Evolutionary conservation across 2,113 vertebrate genomes (phyloP), one percentile per base, ranked within the genome.

Genomic region (Promerops cafer): DNA sequence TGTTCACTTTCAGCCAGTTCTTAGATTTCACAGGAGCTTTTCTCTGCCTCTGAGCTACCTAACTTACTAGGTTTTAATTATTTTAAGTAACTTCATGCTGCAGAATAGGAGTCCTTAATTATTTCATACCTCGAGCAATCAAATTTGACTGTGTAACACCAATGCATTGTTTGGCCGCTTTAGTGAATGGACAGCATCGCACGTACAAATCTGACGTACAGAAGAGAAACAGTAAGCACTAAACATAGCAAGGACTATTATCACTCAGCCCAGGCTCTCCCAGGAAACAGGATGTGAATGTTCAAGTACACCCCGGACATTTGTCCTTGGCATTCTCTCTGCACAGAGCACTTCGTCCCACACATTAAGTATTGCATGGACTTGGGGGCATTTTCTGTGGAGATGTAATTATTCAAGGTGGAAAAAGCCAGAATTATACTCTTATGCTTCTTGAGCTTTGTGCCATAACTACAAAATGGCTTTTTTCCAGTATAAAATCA

Each of bases 91-190:
- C 33, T 69, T 65, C 26, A 57, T 26, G 13, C 18, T 66, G 10
- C 22, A 74, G n/a, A 69, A 44, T 3, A 74, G 13, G 4, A 42
- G 19, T n/a, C 26, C 26, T 56, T 72, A 88, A 65, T 22, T 49
- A 80, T 57, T 30, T 30, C 13, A 49, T 14, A 78, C 1, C 31
- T 66, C 3, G 0, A 63, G 30, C 1, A 2, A 40, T n/a, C 22
- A 45, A 19, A 76, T 50, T 47, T 60, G 27, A 60, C n/a, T 28
- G 13, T 6, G 7, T 23, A 57, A 81, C 0, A 1, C 4, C 5
- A 1, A 7, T 2, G 33, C 9, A 65, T 6, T 22, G 8, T 21
- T 26, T 47, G n/a, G 23, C 10, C 70, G 59, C 56, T 78, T 54
- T 75, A 42, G 70, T 21, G 31, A 79, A 70, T 6, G 7, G 39